A percentile compares a stretch with the other conserved stretches of the same genome.
phyloP scores from a whole-genome alignment of 1,140 invertebrate genomes.

The Drosophila novamexicana region DNA sequence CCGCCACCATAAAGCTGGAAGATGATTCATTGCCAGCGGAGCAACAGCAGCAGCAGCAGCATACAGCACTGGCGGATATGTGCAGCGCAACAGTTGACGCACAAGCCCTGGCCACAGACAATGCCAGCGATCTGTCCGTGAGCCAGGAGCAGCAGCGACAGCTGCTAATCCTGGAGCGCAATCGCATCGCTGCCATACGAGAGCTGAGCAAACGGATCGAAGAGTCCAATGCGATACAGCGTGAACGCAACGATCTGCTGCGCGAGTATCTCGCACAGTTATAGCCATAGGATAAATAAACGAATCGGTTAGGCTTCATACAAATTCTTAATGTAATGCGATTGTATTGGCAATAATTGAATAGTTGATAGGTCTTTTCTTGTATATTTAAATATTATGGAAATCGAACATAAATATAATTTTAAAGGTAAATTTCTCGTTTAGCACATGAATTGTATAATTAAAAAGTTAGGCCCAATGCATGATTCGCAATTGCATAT shows the following conservation, averaged over 20 bases:
- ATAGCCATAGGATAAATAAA: constrained; percentile 14
- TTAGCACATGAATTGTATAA: constrained; percentile 52
- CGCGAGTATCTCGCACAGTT: constrained; percentile 40
- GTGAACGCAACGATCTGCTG: constrained; percentile 46
- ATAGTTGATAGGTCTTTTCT: constrained; percentile 13
- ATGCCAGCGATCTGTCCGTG: constrained; percentile 4
- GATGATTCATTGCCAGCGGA: neutral
- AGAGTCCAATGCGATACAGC: constrained; percentile 49
- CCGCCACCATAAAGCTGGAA: neutral
- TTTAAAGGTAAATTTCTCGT: constrained; percentile 32
- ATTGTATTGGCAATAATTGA: neutral
- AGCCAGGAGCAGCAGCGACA: constrained; percentile 37
- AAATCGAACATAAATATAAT: constrained; percentile 36
- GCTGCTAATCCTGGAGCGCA: constrained; percentile 42
- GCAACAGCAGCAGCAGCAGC: neutral
- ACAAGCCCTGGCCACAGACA: neutral
- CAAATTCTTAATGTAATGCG: neutral
- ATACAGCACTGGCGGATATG: constrained; percentile 8
- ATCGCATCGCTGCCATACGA: constrained; percentile 40
- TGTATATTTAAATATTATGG: constrained; percentile 9
- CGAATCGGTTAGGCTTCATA: too few species aligned
- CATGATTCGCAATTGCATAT: neutral
- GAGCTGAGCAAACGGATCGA: constrained; percentile 49
- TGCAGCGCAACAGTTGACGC: neutral
- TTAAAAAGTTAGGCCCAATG: constrained; percentile 13